Evolutionary conservation across 2,888 invertebrate species (phyloP).

Genomic region (Apamea sordens): DNA sequence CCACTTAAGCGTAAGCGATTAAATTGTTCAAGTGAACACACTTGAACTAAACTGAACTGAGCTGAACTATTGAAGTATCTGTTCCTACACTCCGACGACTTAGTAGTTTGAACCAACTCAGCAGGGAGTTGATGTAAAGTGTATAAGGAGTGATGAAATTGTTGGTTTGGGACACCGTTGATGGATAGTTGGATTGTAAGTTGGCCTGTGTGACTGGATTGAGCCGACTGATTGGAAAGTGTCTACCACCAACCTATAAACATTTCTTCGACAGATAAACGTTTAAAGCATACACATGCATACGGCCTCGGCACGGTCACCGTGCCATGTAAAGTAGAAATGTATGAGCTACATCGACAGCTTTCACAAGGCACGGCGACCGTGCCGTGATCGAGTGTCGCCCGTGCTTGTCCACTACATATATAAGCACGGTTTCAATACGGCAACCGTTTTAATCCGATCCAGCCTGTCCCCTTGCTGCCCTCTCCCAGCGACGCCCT

Average conservation of each 20-base stretch:
- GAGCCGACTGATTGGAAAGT: too few species aligned
- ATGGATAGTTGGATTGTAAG: neutral
- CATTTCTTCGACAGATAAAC: neutral
- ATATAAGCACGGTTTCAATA: too few species aligned
- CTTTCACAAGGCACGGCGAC: too few species aligned
- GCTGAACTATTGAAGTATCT: conserved; percentile 48
- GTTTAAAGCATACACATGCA: neutral
- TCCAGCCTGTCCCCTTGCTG: too few species aligned
- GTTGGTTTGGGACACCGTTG: neutral
- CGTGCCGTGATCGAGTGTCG: too few species aligned
- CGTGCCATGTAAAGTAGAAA: too few species aligned
- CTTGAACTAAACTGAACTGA: conserved; percentile 20
- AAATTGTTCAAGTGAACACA: conserved; percentile 50
- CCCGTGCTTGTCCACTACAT: too few species aligned
- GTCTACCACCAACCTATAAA: too few species aligned
- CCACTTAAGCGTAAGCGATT: conserved; percentile 47
- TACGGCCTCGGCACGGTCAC: too few species aligned
- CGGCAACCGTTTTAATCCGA: too few species aligned
- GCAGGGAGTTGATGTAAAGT: conserved; percentile 6
- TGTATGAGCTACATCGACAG: too few species aligned
- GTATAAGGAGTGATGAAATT: conserved; percentile 5
- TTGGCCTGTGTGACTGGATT: neutral
- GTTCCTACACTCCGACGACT: conserved; percentile 32
- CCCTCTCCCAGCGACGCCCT: too few species aligned
- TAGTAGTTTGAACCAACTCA: conserved; percentile 42